phyloP scores from a whole-genome alignment of 37 sponge, comb jelly and placozoan genomes.

The Geodia barretti region DNA sequence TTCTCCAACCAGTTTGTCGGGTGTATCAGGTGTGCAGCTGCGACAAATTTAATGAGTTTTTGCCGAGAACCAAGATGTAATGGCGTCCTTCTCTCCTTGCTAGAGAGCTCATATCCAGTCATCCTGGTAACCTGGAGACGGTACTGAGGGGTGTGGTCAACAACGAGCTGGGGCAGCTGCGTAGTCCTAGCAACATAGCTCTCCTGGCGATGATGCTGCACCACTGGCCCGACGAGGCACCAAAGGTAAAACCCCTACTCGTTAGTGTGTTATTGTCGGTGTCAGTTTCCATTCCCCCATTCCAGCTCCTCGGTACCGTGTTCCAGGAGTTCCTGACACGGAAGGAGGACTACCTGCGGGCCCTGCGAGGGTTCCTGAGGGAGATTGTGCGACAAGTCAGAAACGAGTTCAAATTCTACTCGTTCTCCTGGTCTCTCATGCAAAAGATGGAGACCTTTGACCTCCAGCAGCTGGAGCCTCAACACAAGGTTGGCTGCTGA shows the following conservation, averaged over 20 bases:
- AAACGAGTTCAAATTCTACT: slow-evolving; percentile 75
- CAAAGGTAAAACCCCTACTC: slow-evolving; percentile 50
- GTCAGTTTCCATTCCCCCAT: background rate
- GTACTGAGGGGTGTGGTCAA: slow-evolving; percentile 68
- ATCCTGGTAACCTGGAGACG: slow-evolving; percentile 66
- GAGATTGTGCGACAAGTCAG: slow-evolving; percentile 80
- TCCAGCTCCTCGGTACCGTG: slow-evolving; percentile 67
- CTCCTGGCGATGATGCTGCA: slow-evolving; percentile 74
- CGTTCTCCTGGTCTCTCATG: slow-evolving; percentile 76
- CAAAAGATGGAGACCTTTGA: slow-evolving; percentile 49
- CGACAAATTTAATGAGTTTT: background rate
- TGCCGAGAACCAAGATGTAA: background rate
- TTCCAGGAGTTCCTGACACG: slow-evolving; percentile 74
- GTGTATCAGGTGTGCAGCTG: slow-evolving; percentile 71
- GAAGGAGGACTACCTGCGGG: slow-evolving; percentile 76
- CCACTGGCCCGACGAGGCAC: slow-evolving; percentile 59
- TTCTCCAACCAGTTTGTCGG: slow-evolving; percentile 85
- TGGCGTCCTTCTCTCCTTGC: background rate
- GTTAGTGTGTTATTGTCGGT: background rate
- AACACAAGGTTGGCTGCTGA: slow-evolving; percentile 48
- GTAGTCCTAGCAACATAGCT: slow-evolving; percentile 85
- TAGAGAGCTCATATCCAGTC: slow-evolving; percentile 75
- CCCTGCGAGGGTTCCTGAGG: slow-evolving; percentile 80
- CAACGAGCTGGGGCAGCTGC: slow-evolving; percentile 83
- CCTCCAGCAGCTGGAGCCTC: slow-evolving; percentile 46